phyloP scores from a whole-genome alignment of 2,797 vertebrate genomes.

The Rousettus madagascariensis region DNA sequence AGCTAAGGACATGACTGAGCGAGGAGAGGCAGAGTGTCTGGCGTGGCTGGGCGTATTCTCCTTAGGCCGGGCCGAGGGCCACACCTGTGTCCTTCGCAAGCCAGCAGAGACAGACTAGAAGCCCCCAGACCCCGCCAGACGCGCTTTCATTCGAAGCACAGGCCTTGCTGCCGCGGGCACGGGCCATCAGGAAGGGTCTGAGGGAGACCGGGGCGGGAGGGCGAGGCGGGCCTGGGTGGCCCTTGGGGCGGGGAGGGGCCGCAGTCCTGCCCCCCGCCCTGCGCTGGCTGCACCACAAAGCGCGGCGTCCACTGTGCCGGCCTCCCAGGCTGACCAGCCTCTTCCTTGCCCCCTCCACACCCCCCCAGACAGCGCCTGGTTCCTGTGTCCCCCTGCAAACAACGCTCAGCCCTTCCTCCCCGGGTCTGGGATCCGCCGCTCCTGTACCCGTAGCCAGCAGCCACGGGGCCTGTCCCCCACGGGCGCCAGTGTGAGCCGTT shows the following conservation, averaged over 20 bases:
- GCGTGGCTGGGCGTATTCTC: neutral
- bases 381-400: neutral
- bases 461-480: neutral
- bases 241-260: neutral
- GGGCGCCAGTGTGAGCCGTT: accelerated
- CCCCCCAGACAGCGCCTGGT: neutral
- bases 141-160: neutral
- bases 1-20: accelerated
- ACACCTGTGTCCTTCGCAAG: neutral
- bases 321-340: too few relatives aligned
- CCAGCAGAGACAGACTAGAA: neutral
- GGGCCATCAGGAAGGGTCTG: neutral
- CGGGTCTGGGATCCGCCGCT: accelerated
- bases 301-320: accelerated
- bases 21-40: neutral
- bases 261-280: neutral
- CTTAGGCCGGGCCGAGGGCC: neutral
- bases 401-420: neutral
- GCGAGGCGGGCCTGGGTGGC: neutral
- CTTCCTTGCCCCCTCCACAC: neutral
- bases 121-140: neutral
- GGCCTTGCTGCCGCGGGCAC: neutral
- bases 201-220: neutral
- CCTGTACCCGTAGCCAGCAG: accelerated
- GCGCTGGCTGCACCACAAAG: accelerated